Evolutionary conservation across 2,113 vertebrate species (phyloP).

Genomic region (Trachemys scripta): DNA sequence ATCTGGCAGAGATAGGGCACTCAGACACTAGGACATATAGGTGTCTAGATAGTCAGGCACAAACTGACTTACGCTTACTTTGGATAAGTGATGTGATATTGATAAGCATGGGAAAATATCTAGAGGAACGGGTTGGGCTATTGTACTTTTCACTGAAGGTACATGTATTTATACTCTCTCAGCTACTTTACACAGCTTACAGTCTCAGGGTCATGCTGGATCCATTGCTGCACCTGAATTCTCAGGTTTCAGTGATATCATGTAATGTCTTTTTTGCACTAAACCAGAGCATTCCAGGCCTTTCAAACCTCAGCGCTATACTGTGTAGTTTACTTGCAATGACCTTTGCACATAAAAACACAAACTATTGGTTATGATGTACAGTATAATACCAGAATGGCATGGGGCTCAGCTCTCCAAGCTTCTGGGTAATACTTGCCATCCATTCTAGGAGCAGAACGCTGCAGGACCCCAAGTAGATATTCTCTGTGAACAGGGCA

Average conservation of each 20-base stretch:
- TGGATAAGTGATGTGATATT: fast-evolving
- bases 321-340: neutral
- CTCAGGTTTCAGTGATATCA: neutral
- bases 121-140: neutral
- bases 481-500: neutral
- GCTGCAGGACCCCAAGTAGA: fast-evolving
- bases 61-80: neutral
- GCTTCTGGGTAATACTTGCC: neutral
- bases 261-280: neutral
- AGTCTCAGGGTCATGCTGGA: neutral
- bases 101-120: neutral
- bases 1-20: fast-evolving
- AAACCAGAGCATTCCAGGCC: neutral
- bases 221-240: neutral
- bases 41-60: neutral
- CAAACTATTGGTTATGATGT: neutral
- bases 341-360: neutral
- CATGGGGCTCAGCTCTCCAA: neutral
- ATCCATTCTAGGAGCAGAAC: neutral
- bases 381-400: neutral
- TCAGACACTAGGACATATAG: neutral
- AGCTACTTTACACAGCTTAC: neutral
- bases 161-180: fast-evolving
- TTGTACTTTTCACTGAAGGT: neutral
- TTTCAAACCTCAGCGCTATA: neutral